Conservation (phyloP, 2,888 invertebrate species). For the Brenthis ino region DNA sequence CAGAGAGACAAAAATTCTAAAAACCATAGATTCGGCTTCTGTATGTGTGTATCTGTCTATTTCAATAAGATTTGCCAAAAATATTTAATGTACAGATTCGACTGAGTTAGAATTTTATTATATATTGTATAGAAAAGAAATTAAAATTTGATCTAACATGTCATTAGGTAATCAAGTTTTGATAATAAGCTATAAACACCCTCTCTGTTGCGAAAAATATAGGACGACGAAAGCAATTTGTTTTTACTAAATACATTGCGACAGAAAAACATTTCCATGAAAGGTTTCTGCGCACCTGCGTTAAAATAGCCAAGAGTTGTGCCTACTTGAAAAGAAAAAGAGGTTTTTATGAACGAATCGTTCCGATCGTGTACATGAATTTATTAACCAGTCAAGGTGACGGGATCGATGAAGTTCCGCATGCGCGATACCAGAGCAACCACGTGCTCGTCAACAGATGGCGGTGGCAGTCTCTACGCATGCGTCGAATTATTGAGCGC, state of each 20-base stretch:
- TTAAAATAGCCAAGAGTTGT: slow-evolving; percentile 16
- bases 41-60: no score
- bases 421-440: slow-evolving; percentile 52
- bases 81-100: no score
- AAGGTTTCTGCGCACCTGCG: slow-evolving; percentile 28
- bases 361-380: slow-evolving; percentile 67
- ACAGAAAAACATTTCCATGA: neutral
- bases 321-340: slow-evolving; percentile 31
- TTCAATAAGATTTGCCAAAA: no score
- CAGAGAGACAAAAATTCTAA: no score
- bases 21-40: no score
- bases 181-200: no score
- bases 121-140: no score
- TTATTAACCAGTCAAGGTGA: slow-evolving; percentile 76
- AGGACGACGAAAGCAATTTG: neutral
- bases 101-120: no score
- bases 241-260: neutral
- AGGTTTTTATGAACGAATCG: slow-evolving; percentile 46
- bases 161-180: no score
- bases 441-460: slow-evolving; percentile 79
- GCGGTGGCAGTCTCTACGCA: slow-evolving; percentile 68
- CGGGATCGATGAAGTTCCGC: slow-evolving; percentile 71
- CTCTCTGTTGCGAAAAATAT: no score
- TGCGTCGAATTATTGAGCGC: slow-evolving; percentile 74
- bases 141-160: no score